Conservation (phyloP, 2,113 vertebrate species). For the Chiloscyllium plagiosum region DNA sequence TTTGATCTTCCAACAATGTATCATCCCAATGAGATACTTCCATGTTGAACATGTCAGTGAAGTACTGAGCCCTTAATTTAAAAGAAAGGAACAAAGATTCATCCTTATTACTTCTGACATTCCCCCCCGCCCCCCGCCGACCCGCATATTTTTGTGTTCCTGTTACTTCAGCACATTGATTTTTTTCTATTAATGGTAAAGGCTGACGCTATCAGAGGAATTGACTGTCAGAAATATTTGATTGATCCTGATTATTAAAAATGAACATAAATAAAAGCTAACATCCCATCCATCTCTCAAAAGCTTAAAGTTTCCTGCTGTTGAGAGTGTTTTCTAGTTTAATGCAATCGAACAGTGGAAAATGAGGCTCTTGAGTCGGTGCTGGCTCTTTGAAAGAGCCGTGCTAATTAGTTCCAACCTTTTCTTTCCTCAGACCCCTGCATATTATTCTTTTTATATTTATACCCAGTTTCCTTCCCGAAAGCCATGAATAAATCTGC, state of each 20-base stretch:
- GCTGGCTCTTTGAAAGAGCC: not conserved
- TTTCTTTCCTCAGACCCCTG: not conserved
- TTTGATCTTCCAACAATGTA: not conserved
- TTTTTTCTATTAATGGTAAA: not conserved
- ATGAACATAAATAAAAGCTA: not conserved
- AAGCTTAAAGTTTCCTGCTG: not conserved
- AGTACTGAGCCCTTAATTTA: not conserved
- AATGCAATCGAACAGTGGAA: not conserved
- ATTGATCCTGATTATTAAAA: not conserved
- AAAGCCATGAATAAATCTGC: not conserved
- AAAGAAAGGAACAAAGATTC: not conserved
- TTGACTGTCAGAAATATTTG: not conserved
- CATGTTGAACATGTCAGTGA: not conserved
- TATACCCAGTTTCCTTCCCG: not conserved
- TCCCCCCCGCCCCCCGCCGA: not conserved
- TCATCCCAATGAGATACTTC: not conserved
- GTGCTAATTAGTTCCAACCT: not conserved
- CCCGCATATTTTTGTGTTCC: not conserved
- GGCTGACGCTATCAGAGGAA: not conserved
- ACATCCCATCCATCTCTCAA: not conserved
- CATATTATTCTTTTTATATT: not conserved
- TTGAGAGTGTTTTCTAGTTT: not conserved
- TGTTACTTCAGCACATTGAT: not conserved
- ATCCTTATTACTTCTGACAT: not conserved
- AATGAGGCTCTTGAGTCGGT: not conserved